Percentiles rank a stretch among this genome's conserved stretches.
These are phyloP conservation scores for Ephestia elutella DNA, from an alignment of 1,140 invertebrate species.

Conservation along the genomic window DNA sequence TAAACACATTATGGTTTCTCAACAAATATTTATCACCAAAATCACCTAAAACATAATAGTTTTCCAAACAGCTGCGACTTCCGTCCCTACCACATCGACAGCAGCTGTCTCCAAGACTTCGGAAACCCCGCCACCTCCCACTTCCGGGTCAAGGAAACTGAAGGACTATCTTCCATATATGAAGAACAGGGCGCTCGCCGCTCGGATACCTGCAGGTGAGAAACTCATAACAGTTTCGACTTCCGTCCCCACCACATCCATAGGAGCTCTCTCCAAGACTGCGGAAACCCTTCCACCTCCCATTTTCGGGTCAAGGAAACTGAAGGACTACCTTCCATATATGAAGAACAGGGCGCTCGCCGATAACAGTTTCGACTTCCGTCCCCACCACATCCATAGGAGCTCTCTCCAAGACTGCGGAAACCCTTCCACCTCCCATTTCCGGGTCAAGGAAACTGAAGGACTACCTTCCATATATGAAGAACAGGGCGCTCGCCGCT, in stretches of 20 bases:
- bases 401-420: slow-evolving; percentile 83
- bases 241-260: slow-evolving; percentile 3
- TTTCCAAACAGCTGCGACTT: neutral
- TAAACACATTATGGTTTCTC: too few relatives aligned
- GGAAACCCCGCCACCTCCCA: slow-evolving; percentile 82
- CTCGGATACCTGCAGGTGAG: slow-evolving; percentile 17
- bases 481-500: slow-evolving; percentile 46
- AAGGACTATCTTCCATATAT: slow-evolving; percentile 90
- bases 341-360: slow-evolving; percentile 69
- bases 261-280: slow-evolving; percentile 77
- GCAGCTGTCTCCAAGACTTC: slow-evolving; percentile 81
- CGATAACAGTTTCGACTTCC: neutral
- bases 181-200: slow-evolving; percentile 58
- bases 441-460: slow-evolving; percentile 81
- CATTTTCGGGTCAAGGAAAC: slow-evolving; percentile 74
- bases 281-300: slow-evolving; percentile 86
- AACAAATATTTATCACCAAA: neutral
- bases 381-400: slow-evolving; percentile 8
- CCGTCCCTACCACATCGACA: slow-evolving; percentile 5
- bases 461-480: slow-evolving; percentile 88
- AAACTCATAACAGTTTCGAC: neutral
- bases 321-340: slow-evolving; percentile 91
- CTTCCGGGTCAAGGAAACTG: slow-evolving; percentile 77
- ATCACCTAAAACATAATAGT: too few relatives aligned
- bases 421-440: slow-evolving; percentile 81